Percentiles rank a stretch among this genome's conserved stretches.
Evolutionary conservation across 2,113 vertebrate genomes (phyloP).

Genomic region (Martes martes): DNA sequence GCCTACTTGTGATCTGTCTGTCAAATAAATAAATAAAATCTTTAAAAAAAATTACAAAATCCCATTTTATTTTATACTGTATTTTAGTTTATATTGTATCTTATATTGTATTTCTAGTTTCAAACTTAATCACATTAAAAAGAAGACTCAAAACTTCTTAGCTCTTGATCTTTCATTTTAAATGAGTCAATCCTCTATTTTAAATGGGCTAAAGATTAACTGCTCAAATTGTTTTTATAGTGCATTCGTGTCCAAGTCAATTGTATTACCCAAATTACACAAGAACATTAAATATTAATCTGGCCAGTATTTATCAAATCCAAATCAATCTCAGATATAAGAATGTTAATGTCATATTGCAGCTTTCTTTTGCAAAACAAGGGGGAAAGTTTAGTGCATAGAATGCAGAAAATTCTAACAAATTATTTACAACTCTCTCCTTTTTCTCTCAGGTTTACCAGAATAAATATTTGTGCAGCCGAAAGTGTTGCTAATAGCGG

Average conservation of each 20-base stretch:
- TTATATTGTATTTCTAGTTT: not conserved
- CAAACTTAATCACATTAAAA: not conserved
- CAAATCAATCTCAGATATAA: constrained; percentile 38
- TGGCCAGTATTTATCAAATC: not conserved
- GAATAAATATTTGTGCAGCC: constrained; percentile 72
- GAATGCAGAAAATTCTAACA: constrained; percentile 42
- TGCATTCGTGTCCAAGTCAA: not conserved
- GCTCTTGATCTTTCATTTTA: constrained; percentile 26
- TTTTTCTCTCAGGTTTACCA: constrained; percentile 59
- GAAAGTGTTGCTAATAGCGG: constrained; percentile 46
- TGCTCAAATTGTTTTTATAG: not conserved
- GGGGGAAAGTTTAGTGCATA: constrained; percentile 38
- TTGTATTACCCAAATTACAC: constrained; percentile 40
- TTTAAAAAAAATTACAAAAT: not conserved
- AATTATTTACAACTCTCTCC: constrained; percentile 43
- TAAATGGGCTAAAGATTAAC: constrained; percentile 12
- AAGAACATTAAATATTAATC: constrained; percentile 64
- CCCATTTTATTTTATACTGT: not conserved
- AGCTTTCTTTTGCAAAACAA: constrained; percentile 66
- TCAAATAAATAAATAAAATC: no score
- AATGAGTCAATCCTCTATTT: constrained; percentile 14
- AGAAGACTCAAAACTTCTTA: not conserved
- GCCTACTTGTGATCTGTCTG: no score
- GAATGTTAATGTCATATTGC: not conserved
- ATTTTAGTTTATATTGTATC: not conserved